Evolutionary conservation across 2,797 vertebrate genomes (phyloP), one percentile per base, ranked within the genome.

Genomic region (Leucoraja ocellata): DNA sequence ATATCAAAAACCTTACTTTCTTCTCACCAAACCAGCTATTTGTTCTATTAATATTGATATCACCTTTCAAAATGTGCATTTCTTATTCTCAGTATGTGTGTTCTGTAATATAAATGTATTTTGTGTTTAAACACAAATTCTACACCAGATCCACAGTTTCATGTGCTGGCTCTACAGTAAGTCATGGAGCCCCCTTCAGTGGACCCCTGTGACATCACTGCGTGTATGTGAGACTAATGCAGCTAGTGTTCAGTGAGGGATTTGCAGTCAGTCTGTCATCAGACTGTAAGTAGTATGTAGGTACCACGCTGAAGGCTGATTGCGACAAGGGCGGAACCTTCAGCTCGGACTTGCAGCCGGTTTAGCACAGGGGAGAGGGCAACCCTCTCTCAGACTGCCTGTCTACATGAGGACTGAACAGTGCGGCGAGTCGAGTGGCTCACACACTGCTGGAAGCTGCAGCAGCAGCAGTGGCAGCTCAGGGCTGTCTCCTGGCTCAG

Each of bases 401-500:
- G 94, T 94, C 94, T 94, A 95, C 95, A 96, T 97, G 97, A 97
- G 97, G 96, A 98, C 98, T 95, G 98, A 97, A 96, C 98, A 97
- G 94, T 97, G 97, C 95, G 96, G 96, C 28, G 97, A 98, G 96
- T 96, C 97, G 94, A 97, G 97, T 65, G 97, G 97, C 94, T 97
- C 96, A 74, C 96, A 97, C 94, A 97, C 97, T 1, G 97, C 96
- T 91, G 97, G 97, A 91, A 98, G 97, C 93, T 97, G 97, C 95
- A 97, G 96, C 95, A 97, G 97, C 95, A 97, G 97, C 83, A 96
- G 97, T 71, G 97, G 97, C 95, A 97, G 97, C 95, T 97, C 97
- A 0, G 98, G 98, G 93, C 96, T 98, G 93, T 99, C 98, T 0
- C 98, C 98, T 0, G 97, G 97, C 84, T 98, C 98, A 0, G 98